phyloP scores from a whole-genome alignment of 1,140 invertebrate species.

The Stegodyphus mimosarum region DNA sequence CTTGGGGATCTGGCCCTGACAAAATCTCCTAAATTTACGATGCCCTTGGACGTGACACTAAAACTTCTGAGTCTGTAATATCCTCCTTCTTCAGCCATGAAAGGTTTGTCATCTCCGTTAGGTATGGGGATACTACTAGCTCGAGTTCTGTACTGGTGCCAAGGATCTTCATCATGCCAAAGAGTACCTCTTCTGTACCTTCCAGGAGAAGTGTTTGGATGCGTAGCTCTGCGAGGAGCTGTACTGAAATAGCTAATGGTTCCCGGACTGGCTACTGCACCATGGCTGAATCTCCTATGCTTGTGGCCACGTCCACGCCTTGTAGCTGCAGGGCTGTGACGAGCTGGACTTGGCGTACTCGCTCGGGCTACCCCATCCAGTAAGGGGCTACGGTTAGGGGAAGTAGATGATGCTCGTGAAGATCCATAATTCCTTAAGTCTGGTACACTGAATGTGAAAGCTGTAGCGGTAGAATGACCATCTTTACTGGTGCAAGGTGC shows the following conservation, averaged over 20 bases:
- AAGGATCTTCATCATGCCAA: conserved; percentile 20
- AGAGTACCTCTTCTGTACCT: conserved; percentile 10
- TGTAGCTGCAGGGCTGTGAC: background rate
- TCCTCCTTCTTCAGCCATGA: conserved; percentile 19
- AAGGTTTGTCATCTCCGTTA: conserved; percentile 48
- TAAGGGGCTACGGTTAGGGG: conserved; percentile 24
- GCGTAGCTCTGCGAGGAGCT: background rate
- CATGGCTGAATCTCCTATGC: conserved; percentile 35
- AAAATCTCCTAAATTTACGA: conserved; percentile 79
- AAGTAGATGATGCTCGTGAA: conserved; percentile 10
- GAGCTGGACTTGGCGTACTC: conserved; percentile 34
- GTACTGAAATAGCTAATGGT: background rate
- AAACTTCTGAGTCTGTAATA: conserved; percentile 80
- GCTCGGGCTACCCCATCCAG: conserved; percentile 2
- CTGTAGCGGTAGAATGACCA: background rate
- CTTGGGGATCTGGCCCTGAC: conserved; percentile 67
- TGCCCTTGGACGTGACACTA: conserved; percentile 87
- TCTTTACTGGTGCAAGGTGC: conserved; percentile 41
- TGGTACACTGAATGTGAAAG: conserved; percentile 50
- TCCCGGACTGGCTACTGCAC: background rate
- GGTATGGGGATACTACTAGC: conserved; percentile 18
- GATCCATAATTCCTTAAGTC: conserved; percentile 30
- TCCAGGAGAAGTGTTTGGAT: conserved; percentile 33
- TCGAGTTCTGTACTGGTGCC: conserved; percentile 17
- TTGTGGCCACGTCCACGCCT: background rate